These are phyloP conservation scores for Apotomis capreana DNA, from an alignment of 2,888 invertebrate genomes.

Conservation along the genomic window DNA sequence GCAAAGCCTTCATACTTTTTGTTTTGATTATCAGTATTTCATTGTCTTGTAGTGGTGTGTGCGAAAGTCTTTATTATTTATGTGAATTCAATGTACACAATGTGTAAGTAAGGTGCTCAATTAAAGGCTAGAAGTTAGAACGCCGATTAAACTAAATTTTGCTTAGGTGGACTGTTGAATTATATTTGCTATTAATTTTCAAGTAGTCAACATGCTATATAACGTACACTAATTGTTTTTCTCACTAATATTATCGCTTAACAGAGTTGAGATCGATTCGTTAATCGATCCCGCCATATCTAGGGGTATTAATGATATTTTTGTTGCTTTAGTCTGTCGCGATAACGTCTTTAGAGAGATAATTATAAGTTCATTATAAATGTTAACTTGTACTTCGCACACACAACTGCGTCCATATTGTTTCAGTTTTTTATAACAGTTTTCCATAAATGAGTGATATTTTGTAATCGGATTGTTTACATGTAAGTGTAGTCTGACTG, in stretches of 20 bases:
- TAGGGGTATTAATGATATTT: neutral
- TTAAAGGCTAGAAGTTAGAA: neutral
- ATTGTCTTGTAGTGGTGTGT: slow-evolving; percentile 30
- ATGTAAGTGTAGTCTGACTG: slow-evolving; percentile 57
- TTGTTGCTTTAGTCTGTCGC: too few species aligned
- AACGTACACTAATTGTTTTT: neutral
- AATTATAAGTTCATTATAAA: neutral
- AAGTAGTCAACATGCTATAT: neutral
- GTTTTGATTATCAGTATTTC: slow-evolving; percentile 29
- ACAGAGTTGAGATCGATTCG: neutral
- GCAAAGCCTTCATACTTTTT: slow-evolving; percentile 13
- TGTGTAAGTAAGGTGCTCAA: neutral
- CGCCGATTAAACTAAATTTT: neutral
- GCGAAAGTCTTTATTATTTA: slow-evolving; percentile 4
- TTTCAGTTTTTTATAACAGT: slow-evolving; percentile 33
- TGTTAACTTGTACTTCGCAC: slow-evolving; percentile 4
- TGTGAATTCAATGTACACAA: neutral
- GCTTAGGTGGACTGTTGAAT: neutral
- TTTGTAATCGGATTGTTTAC: slow-evolving; percentile 47
- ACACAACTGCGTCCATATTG: slow-evolving; percentile 12
- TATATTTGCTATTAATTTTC: neutral
- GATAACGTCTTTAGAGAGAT: neutral
- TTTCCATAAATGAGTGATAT: slow-evolving; percentile 48
- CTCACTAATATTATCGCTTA: neutral
- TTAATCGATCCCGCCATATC: neutral